Percentiles rank a stretch among this genome's conserved stretches.
These are phyloP conservation scores for Gymnocypris eckloni DNA, from an alignment of 2,797 vertebrate species.

Conservation along the genomic window DNA sequence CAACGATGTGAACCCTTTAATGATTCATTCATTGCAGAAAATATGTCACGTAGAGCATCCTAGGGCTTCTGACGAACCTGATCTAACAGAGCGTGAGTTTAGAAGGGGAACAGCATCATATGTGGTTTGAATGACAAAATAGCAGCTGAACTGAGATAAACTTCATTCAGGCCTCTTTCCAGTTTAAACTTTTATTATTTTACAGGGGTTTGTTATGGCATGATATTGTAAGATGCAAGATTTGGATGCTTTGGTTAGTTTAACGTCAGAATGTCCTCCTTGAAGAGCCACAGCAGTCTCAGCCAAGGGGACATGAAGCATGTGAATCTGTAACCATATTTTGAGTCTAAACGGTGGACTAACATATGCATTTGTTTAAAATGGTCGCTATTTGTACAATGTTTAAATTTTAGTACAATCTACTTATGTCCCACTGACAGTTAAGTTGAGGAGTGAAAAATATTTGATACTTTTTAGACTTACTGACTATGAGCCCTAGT, in stretches of 20 bases:
- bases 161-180: background rate
- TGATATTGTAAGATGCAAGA: background rate
- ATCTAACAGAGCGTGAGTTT: background rate
- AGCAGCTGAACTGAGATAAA: background rate
- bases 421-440: background rate
- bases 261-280: background rate
- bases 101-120: background rate
- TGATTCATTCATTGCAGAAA: slow-evolving; percentile 3
- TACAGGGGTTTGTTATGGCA: background rate
- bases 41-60: background rate
- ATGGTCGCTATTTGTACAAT: no score
- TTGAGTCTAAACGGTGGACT: no score
- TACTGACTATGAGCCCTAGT: background rate
- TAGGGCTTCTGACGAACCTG: background rate
- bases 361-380: no score
- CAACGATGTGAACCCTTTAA: background rate
- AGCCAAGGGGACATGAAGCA: background rate
- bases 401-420: no score
- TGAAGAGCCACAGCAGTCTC: background rate
- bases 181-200: background rate
- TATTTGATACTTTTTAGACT: background rate
- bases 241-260: background rate
- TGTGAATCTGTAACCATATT: background rate
- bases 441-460: background rate
- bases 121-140: background rate